These are phyloP conservation scores for Monochamus alternatus DNA, from an alignment of 2,888 invertebrate species.

Conservation along the genomic window DNA sequence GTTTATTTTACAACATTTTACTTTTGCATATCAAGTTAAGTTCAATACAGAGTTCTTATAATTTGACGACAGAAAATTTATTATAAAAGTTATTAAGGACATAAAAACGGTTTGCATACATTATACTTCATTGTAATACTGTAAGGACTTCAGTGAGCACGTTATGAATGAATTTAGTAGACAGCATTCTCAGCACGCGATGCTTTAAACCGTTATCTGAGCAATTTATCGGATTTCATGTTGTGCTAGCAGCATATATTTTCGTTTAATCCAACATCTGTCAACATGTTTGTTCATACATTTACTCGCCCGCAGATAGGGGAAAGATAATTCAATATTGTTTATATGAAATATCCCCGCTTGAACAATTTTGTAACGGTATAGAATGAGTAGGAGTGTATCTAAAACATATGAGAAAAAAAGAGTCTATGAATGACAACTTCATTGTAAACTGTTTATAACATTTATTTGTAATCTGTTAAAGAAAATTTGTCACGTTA, in stretches of 20 bases:
- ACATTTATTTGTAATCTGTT: too few relatives aligned
- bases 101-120: too few relatives aligned
- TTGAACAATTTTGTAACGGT: not conserved
- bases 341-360: not conserved
- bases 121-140: too few relatives aligned
- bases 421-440: not conserved
- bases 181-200: slow-evolving; percentile 13
- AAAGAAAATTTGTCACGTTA: too few relatives aligned
- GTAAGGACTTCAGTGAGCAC: too few relatives aligned
- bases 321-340: not conserved
- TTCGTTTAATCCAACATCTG: slow-evolving; percentile 24
- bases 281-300: slow-evolving; percentile 6
- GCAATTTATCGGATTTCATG: slow-evolving; percentile 28
- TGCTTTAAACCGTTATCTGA: slow-evolving; percentile 16
- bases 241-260: slow-evolving; percentile 17
- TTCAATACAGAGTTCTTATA: too few relatives aligned
- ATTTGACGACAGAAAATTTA: too few relatives aligned
- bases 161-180: slow-evolving; percentile 16
- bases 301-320: not conserved
- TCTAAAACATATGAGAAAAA: not conserved
- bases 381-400: too few relatives aligned
- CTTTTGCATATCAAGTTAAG: too few relatives aligned
- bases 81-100: too few relatives aligned
- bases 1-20: too few relatives aligned
- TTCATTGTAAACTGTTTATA: too few relatives aligned